Percentiles rank a stretch among this genome's conserved stretches.
Evolutionary conservation across 2,113 vertebrate species (phyloP).

Genomic region (Seriola aureovittata): DNA sequence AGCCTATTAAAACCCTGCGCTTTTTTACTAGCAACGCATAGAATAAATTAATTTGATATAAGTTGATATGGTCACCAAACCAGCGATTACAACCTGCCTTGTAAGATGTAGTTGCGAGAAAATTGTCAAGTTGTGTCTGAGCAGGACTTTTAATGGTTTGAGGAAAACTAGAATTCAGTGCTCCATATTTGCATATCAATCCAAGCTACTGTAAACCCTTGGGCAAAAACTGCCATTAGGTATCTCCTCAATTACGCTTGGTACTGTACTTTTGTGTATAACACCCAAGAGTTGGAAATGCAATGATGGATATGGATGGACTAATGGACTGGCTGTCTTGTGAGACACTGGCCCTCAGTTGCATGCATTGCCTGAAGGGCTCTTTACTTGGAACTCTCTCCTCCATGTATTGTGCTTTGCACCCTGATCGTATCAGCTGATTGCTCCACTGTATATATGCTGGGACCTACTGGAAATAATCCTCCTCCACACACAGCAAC

Average conservation of each 20-base stretch:
- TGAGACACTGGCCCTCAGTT: conserved; percentile 51
- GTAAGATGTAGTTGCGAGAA: neutral
- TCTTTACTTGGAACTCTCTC: conserved; percentile 36
- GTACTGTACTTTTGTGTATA: conserved; percentile 46
- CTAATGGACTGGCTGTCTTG: conserved; percentile 67
- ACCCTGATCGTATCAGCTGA: conserved; percentile 44
- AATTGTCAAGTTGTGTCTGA: neutral
- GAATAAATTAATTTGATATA: neutral
- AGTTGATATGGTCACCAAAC: no score
- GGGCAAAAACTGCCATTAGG: conserved; percentile 59
- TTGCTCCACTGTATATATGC: conserved; percentile 17
- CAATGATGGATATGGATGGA: conserved; percentile 62
- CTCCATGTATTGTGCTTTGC: conserved; percentile 33
- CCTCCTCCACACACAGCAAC: conserved; percentile 5
- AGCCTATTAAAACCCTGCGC: neutral
- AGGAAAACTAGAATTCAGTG: neutral
- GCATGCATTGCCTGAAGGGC: conserved; percentile 61
- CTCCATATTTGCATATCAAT: conserved; percentile 24
- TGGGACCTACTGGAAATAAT: conserved; percentile 28
- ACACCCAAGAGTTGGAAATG: conserved; percentile 44
- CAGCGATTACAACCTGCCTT: neutral
- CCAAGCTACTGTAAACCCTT: conserved; percentile 41
- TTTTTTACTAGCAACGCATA: neutral
- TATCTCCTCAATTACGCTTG: conserved; percentile 62
- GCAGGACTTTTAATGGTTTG: neutral